Conservation (phyloP, 2,888 invertebrate genomes). For the Megamerina dolium region DNA sequence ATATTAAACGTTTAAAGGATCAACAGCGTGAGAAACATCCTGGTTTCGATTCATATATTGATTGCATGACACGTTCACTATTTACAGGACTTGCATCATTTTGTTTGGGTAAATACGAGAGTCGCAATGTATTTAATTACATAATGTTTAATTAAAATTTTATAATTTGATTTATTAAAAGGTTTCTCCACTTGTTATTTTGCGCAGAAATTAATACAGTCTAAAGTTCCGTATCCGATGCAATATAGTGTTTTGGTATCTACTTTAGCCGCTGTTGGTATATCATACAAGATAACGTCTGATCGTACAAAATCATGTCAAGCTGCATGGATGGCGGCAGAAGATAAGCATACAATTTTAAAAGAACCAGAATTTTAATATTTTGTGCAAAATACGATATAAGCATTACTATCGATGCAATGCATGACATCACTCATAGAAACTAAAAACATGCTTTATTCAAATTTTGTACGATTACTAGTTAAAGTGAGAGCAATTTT, state of each 20-base stretch:
- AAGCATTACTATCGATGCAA: too few species aligned
- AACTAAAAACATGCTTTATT: too few species aligned
- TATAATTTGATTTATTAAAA: conserved; percentile 22
- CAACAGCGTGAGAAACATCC: conserved; percentile 49
- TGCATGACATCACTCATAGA: too few species aligned
- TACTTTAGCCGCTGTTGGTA: conserved; percentile 35
- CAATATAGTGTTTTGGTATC: conserved; percentile 47
- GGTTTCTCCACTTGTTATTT: conserved; percentile 50
- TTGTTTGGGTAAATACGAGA: conserved; percentile 41
- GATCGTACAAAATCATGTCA: conserved; percentile 48
- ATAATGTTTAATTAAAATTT: conserved; percentile 5
- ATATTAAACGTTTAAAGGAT: conserved; percentile 47
- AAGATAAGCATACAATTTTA: conserved; percentile 47
- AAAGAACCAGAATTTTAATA: conserved; percentile 38
- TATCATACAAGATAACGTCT: conserved; percentile 46
- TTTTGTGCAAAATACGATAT: conserved; percentile 36
- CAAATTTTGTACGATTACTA: too few species aligned
- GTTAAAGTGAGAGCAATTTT: too few species aligned
- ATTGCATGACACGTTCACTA: conserved; percentile 50
- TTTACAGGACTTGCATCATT: conserved; percentile 50
- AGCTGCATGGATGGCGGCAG: conserved; percentile 50
- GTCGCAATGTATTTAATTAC: background rate
- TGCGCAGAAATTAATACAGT: conserved; percentile 43
- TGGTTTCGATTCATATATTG: conserved; percentile 49
- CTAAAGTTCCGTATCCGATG: conserved; percentile 39